A percentile compares a stretch with the other conserved stretches of the same genome.
Evolutionary conservation across 2,113 vertebrate species (phyloP).

Genomic region (Peromyscus leucopus): DNA sequence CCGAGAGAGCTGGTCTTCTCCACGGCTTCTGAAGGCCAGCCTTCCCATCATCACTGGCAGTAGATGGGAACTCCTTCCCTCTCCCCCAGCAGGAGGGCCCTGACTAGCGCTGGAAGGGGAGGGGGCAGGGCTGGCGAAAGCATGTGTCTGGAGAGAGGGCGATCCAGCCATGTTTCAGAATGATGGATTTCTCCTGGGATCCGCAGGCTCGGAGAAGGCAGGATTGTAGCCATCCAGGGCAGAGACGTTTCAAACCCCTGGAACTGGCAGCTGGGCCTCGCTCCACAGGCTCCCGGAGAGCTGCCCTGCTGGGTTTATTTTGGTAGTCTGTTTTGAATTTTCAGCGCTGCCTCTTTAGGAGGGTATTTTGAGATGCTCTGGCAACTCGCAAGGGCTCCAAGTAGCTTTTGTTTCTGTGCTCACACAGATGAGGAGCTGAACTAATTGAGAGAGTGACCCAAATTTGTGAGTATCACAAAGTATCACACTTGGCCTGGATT

Average conservation of each 20-base stretch:
- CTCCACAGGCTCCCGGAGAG: not conserved
- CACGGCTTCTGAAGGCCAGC: not conserved
- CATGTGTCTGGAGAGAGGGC: constrained; percentile 36
- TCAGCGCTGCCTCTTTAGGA: constrained; percentile 71
- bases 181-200: constrained; percentile 46
- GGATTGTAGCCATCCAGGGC: not conserved
- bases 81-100: not conserved
- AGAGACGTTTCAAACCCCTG: constrained; percentile 30
- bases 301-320: constrained; percentile 65
- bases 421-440: constrained; percentile 79
- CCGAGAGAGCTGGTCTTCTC: not conserved
- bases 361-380: constrained; percentile 79
- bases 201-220: not conserved
- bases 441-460: constrained; percentile 82
- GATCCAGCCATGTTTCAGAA: not conserved
- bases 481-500: constrained; percentile 71
- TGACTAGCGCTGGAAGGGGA: not conserved
- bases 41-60: rapidly evolving
- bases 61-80: not conserved
- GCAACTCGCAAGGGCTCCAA: constrained; percentile 73
- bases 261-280: not conserved
- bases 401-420: constrained; percentile 79
- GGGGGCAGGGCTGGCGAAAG: not conserved
- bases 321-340: constrained; percentile 77
- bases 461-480: constrained; percentile 70